Evolutionary conservation across 2,113 vertebrate genomes (phyloP), one percentile per base, ranked within the genome.

Genomic region (Nibea coibor): DNA sequence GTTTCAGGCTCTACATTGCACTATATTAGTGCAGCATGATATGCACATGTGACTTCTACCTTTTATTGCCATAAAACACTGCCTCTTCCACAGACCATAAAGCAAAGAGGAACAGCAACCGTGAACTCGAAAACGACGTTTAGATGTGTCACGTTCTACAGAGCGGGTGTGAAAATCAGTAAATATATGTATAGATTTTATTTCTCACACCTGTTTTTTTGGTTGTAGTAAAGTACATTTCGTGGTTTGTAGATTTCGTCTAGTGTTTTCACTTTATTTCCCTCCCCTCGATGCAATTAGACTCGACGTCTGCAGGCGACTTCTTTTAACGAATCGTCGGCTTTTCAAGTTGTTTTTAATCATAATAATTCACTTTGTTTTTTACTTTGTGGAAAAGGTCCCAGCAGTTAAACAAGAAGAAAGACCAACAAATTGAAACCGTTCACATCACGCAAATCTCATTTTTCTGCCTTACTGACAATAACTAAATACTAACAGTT

Each of bases 21-120:
- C 98, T 99, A 99, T 98, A 97, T 99, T 99, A 99, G 98, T 99
- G 98, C 98, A 96, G 96, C 96, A 96, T 96, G 97, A 96, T 96
- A 97, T 96, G 96, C 96, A 96, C 94, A 96, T 92, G 95, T 95
- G 95, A 96, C 95, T 96, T 96, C 93, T 95, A 95, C 96, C 95
- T 96, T 95, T 93, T 94, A 94, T 96, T 96, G 96, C 96, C 97
- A 96, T 96, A 96, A 93, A 96, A 89, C 96, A 96, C 95, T 94
- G 95, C 95, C 95, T 96, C 96, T 96, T 95, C 94, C 95, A 95
- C 83, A 84, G 75, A 91, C 89, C 82, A 91, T 73, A 59, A 16
- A 77, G 79, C 84, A 88, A 39, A 39, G 85, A 94, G 89, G 93
- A 86, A 89, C 89, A 84, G 64, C 81, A 72, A 20, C 26, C 1